Percentiles rank a stretch among this genome's conserved stretches.
Evolutionary conservation across 2,888 invertebrate genomes (phyloP).

Genomic region (Timandra comae): DNA sequence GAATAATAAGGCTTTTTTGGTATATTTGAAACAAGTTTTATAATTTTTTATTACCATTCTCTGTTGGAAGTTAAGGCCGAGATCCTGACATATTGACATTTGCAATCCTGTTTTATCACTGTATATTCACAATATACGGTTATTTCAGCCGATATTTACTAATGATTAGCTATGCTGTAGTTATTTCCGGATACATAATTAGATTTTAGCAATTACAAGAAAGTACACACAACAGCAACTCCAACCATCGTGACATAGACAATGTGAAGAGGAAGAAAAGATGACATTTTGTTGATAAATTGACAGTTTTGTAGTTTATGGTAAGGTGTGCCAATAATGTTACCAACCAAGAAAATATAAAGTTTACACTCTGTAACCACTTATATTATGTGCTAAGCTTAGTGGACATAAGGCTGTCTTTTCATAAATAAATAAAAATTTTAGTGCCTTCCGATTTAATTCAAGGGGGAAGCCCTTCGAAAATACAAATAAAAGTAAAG

Average conservation of each 20-base stretch:
- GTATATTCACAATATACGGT: conserved; percentile 45
- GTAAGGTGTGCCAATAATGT: too few species aligned
- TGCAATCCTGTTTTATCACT: conserved; percentile 67
- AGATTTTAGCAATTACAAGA: conserved; percentile 38
- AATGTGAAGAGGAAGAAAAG: conserved; percentile 1
- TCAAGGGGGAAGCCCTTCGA: too few species aligned
- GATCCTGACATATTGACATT: conserved; percentile 78
- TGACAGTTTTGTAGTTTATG: too few species aligned
- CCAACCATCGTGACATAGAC: conserved; percentile 16
- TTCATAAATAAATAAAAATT: too few species aligned
- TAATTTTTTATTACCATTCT: conserved; percentile 72
- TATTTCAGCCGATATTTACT: conserved; percentile 30
- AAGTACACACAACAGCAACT: conserved; percentile 48
- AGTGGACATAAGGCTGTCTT: too few species aligned
- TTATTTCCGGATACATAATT: conserved; percentile 52
- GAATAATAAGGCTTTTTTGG: too few species aligned
- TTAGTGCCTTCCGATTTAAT: too few species aligned
- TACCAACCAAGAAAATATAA: too few species aligned
- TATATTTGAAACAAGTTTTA: too few species aligned
- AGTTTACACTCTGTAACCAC: too few species aligned
- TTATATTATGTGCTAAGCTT: too few species aligned
- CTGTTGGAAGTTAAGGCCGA: conserved; percentile 77
- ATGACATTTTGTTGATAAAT: conserved; percentile 1
- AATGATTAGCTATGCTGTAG: conserved; percentile 33
- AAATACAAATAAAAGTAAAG: too few species aligned